Base-by-base conservation (phyloP, 2,797 vertebrate species). In the Sebastes steindachneri region DNA sequence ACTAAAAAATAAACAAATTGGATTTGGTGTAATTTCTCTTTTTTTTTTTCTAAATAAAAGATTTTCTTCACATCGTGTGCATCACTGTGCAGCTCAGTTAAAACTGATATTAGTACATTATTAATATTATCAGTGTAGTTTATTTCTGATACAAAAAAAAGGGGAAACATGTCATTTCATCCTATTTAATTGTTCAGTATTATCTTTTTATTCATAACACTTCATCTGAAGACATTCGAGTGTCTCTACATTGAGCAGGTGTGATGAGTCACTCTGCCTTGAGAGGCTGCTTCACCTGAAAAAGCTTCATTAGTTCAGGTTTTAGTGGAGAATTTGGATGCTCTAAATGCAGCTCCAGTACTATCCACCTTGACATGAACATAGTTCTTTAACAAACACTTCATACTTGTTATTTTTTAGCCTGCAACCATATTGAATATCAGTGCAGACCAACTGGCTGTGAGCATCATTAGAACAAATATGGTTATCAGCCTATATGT, bases 391-490 rank as follows among this genome's bases (percentile, higher is more conserved):
- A 9, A n/a, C 15, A 10, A 31, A 33, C 58, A n/a, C 28, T 11
- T 33, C 29, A 31, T 33, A n/a, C 19, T 23, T 63, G 31, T 63
- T 35, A 63, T 37, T 35, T 63, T 63, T 21, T 35, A 37, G 31
- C 60, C 35, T 5, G 26, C 26, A 59, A 29, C 19, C 29, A 62
- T 62, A 33, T 33, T 62, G 19, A 33, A 62, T 62, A 33, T 62
- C 59, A 62, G 59, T 33, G n/a, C 7, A 6, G 31, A 63, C 35
- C 31, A 37, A 37, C 60, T 23, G 60, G 10, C 26, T 71, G 68
- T 72, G 73, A 25, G 23, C 28, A 15, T 64, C 64, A 35, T 37
- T 48, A 64, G 64, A 64, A 41, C 51, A 77, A 69, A 69, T 58
- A 68, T 3, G 2, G 19, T 37, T 70, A 55, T 60, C 53, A 21